phyloP scores from a whole-genome alignment of 2,113 vertebrate species.

The Clarias magur region DNA sequence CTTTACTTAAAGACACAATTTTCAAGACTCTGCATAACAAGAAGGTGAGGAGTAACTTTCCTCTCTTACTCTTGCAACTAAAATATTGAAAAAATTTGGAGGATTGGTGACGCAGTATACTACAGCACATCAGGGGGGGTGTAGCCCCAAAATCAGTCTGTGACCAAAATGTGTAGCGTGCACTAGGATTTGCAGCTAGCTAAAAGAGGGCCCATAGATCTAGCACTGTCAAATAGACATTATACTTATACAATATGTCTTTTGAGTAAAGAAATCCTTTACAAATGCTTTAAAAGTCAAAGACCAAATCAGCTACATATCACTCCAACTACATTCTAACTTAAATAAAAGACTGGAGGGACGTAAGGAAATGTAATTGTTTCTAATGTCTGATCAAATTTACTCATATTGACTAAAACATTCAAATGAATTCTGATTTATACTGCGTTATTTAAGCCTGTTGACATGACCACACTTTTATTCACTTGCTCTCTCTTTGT shows the following conservation, averaged over 20 bases:
- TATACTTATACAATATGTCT: neutral
- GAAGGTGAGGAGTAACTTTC: neutral
- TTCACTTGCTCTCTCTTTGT: neutral
- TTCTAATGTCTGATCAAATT: slow-evolving; percentile 33
- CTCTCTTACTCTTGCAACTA: neutral
- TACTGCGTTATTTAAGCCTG: neutral
- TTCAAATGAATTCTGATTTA: neutral
- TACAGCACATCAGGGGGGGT: neutral
- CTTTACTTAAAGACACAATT: neutral
- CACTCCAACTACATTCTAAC: neutral
- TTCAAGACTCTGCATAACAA: neutral
- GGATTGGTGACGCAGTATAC: no score
- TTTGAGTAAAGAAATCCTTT: neutral
- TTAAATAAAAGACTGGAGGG: neutral
- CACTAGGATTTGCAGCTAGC: neutral
- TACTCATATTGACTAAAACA: neutral
- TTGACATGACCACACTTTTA: neutral
- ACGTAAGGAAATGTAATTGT: neutral
- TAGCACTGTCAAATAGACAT: neutral
- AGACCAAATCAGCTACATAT: neutral
- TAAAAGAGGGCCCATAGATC: neutral
- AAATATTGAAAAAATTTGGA: neutral
- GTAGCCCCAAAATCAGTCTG: neutral
- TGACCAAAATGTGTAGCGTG: neutral
- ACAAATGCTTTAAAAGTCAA: neutral